phyloP scores from a whole-genome alignment of 2,113 vertebrate species.

The Hylia prasina region DNA sequence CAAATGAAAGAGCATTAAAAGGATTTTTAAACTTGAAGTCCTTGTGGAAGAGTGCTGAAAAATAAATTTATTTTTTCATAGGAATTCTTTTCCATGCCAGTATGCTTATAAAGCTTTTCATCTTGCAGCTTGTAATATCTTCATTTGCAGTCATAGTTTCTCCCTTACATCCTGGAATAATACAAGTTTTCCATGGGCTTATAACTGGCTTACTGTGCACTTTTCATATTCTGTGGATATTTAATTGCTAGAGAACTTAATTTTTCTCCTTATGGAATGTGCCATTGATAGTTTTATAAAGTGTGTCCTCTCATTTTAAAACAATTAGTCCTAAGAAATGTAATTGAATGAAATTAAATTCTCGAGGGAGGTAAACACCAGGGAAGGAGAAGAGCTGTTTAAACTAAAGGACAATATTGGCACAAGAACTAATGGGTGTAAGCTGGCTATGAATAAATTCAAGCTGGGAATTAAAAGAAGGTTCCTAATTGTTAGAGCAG shows the following conservation, averaged over 20 bases:
- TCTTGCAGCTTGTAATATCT: neutral
- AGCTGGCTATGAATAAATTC: conserved; percentile 4
- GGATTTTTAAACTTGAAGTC: neutral
- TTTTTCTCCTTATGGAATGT: conserved; percentile 32
- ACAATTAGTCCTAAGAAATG: conserved; percentile 38
- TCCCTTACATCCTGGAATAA: neutral
- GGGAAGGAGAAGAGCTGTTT: conserved; percentile 16
- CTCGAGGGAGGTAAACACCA: conserved; percentile 11
- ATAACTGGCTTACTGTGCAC: neutral
- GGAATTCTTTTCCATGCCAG: neutral
- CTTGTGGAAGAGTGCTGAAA: neutral
- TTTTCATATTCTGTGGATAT: neutral
- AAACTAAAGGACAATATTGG: conserved; percentile 48
- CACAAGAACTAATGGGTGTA: conserved; percentile 11
- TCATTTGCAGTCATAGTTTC: neutral
- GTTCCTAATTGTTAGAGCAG: neutral
- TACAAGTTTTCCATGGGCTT: neutral
- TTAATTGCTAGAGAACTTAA: conserved; percentile 14
- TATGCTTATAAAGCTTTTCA: neutral
- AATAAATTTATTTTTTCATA: neutral
- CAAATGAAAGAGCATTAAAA: neutral
- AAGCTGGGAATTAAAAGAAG: neutral
- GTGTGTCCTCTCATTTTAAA: conserved; percentile 29
- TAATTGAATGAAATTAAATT: conserved; percentile 45
- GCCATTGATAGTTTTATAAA: conserved; percentile 17